Conservation (phyloP, 37 sponge, comb jelly and placozoan genomes). For the Oopsacas minuta region DNA sequence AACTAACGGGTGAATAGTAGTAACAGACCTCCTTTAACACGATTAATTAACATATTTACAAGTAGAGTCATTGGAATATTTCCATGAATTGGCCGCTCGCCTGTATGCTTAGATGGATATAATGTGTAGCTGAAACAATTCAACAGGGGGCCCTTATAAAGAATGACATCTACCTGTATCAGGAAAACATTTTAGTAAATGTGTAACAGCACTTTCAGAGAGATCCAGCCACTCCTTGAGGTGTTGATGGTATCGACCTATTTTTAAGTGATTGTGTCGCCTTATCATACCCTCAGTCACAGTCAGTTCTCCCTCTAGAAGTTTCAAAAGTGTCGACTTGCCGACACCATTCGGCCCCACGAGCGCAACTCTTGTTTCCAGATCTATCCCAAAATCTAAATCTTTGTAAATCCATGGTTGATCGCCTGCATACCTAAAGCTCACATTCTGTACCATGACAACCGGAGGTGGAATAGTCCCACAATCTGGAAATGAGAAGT, state of each 20-base stretch:
- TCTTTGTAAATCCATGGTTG: conserved; percentile 53
- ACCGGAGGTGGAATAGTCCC: conserved; percentile 81
- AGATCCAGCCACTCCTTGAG: conserved; percentile 69
- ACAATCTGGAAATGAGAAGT: conserved; percentile 79
- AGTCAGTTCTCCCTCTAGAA: conserved; percentile 73
- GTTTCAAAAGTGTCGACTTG: conserved; percentile 79
- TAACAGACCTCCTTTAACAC: no score
- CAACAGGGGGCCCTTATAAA: no score
- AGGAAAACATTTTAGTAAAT: conserved; percentile 81
- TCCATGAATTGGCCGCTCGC: no score
- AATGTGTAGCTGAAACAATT: no score
- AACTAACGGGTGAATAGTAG: no score
- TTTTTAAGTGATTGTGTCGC: conserved; percentile 64
- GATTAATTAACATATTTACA: no score
- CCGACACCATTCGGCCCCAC: conserved; percentile 95
- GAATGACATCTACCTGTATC: conserved; percentile 52
- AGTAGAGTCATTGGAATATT: no score
- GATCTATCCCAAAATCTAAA: conserved; percentile 84
- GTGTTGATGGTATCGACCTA: conserved; percentile 85
- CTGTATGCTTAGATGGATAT: no score
- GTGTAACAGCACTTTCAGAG: conserved; percentile 43
- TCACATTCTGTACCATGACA: conserved; percentile 84
- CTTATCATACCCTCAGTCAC: conserved; percentile 72
- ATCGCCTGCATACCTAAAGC: conserved; percentile 44
- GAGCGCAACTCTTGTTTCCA: conserved; percentile 75